phyloP scores from a whole-genome alignment of 2,797 vertebrate genomes.

The Thamnophis elegans region DNA sequence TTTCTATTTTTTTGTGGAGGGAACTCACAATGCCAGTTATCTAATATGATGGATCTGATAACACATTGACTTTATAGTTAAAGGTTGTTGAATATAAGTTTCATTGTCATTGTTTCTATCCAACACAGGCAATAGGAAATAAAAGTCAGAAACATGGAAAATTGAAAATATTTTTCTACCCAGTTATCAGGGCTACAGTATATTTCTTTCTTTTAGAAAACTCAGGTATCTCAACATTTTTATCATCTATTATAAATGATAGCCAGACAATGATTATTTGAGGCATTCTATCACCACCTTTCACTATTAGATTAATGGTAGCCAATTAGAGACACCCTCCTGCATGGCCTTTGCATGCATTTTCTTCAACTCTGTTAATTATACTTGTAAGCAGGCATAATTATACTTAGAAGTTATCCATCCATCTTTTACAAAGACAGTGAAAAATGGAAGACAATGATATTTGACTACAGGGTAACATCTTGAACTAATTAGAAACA shows the following conservation, averaged over 20 bases:
- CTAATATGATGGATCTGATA: not conserved
- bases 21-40: not conserved
- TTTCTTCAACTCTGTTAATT: slow-evolving; percentile 72
- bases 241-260: slow-evolving; percentile 65
- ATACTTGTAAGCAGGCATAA: slow-evolving; percentile 66
- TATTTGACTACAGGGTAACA: slow-evolving; percentile 18
- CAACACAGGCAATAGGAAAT: not conserved
- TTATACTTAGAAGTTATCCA: slow-evolving; percentile 63
- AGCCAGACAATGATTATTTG: slow-evolving; percentile 56
- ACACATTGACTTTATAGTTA: not conserved
- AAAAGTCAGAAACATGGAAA: not conserved
- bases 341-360: slow-evolving; percentile 65
- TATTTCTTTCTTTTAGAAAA: slow-evolving; percentile 43
- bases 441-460: slow-evolving; percentile 52
- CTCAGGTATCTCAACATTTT: slow-evolving; percentile 54
- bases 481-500: slow-evolving; percentile 35
- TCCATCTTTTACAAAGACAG: slow-evolving; percentile 66
- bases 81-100: not conserved
- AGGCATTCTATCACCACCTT: slow-evolving; percentile 62
- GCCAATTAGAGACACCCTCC: slow-evolving; percentile 63
- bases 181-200: not conserved
- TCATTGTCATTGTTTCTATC: not conserved
- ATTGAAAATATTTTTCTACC: not conserved
- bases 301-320: slow-evolving; percentile 71
- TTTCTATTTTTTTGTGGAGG: not conserved